phyloP scores from a whole-genome alignment of 2,797 vertebrate genomes.

The Cygnus olor region DNA sequence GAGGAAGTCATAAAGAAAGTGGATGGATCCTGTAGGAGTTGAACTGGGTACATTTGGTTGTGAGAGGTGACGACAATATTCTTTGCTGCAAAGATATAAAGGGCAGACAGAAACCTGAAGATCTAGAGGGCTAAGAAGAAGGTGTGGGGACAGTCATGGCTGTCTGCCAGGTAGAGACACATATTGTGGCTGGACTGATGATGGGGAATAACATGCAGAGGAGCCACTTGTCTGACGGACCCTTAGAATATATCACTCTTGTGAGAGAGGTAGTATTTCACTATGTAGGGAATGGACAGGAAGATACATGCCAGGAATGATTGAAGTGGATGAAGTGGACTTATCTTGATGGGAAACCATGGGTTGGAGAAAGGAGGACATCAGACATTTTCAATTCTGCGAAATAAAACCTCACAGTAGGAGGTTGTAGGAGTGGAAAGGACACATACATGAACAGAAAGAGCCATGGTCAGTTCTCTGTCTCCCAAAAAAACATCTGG shows the following conservation, averaged over 20 bases:
- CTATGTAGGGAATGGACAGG: neutral
- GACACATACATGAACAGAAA: neutral
- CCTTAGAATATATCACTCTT: neutral
- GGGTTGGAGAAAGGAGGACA: neutral
- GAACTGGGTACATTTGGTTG: neutral
- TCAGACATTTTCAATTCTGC: neutral
- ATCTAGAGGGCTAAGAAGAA: neutral
- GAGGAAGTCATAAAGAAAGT: neutral
- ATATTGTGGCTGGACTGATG: neutral
- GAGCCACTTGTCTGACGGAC: neutral
- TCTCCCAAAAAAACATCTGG: neutral
- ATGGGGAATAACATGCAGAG: neutral
- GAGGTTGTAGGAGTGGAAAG: neutral
- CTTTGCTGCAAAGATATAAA: neutral
- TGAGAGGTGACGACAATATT: neutral
- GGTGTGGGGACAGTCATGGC: neutral
- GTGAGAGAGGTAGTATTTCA: neutral
- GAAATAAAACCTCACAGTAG: neutral
- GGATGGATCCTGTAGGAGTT: neutral
- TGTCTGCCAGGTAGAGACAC: neutral
- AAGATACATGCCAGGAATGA: neutral
- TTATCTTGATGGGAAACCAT: neutral
- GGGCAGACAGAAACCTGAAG: neutral
- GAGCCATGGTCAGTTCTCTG: neutral
- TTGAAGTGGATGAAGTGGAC: neutral